Percentiles rank a stretch among this genome's conserved stretches.
Conservation (phyloP, 1,140 invertebrate genomes). For the Sitodiplosis mosellana region DNA sequence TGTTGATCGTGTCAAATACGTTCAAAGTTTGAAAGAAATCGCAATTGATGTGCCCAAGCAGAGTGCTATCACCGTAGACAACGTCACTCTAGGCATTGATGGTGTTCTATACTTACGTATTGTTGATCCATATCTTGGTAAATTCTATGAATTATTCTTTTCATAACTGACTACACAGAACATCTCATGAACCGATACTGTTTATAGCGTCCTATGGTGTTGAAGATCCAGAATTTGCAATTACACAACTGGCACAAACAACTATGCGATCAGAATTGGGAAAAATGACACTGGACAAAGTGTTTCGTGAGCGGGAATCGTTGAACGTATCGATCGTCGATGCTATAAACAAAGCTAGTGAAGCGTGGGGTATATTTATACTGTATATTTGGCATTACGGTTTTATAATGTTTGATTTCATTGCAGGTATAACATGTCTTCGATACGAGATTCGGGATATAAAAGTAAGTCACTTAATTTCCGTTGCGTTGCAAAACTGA, state of each 20-base stretch:
- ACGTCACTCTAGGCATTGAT: constrained; percentile 92
- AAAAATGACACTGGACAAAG: constrained; percentile 93
- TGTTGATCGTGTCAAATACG: constrained; percentile 89
- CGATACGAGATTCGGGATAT: constrained; percentile 77
- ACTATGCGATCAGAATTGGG: constrained; percentile 98
- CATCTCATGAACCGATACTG: not conserved
- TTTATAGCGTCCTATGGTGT: constrained; percentile 83
- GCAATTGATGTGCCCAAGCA: constrained; percentile 98
- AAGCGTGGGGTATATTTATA: constrained; percentile 96
- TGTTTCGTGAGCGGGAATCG: constrained; percentile 90
- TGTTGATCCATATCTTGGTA: constrained; percentile 73
- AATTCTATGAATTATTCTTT: constrained; percentile 3
- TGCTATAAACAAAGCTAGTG: constrained; percentile 93
- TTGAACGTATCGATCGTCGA: constrained; percentile 94
- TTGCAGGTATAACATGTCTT: constrained; percentile 89
- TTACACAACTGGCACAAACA: constrained; percentile 96
- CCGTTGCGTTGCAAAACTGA: not conserved
- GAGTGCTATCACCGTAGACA: constrained; percentile 93
- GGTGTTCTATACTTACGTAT: constrained; percentile 92
- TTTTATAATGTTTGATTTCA: too few species aligned
- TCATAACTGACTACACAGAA: not conserved
- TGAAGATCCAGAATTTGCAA: constrained; percentile 98
- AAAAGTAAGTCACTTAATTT: constrained; percentile 41
- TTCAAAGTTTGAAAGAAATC: constrained; percentile 98
- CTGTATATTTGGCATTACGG: too few species aligned